Evolutionary conservation across 2,888 invertebrate species (phyloP).

Genomic region (Cheilosia grossa): DNA sequence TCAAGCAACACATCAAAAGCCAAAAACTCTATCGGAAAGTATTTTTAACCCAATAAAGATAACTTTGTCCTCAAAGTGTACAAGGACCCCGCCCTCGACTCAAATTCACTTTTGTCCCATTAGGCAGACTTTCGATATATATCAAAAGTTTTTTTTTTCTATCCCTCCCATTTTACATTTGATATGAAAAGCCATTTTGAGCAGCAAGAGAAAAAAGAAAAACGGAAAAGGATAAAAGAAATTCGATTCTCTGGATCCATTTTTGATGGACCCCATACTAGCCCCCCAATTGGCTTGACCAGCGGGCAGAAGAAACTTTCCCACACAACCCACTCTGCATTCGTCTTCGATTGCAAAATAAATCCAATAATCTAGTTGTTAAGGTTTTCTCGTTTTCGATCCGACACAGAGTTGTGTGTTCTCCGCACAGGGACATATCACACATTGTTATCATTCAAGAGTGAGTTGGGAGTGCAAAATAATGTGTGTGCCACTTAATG

Average conservation of each 20-base stretch:
- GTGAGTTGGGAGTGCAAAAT: no score
- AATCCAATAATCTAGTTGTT: slow-evolving; percentile 73
- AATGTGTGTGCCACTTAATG: slow-evolving; percentile 5
- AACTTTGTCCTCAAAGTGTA: slow-evolving; percentile 43
- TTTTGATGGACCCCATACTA: slow-evolving; percentile 59
- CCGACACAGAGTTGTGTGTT: slow-evolving; percentile 11
- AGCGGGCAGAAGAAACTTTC: slow-evolving; percentile 22
- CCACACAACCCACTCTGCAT: neutral
- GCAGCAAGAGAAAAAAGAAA: slow-evolving; percentile 1
- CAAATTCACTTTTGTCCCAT: slow-evolving; percentile 67
- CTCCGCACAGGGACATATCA: slow-evolving; percentile 53
- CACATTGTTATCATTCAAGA: slow-evolving; percentile 62
- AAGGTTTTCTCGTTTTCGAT: slow-evolving; percentile 51
- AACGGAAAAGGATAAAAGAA: slow-evolving; percentile 38
- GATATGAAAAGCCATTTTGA: slow-evolving; percentile 62
- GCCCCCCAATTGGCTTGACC: slow-evolving; percentile 38
- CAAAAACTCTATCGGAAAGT: slow-evolving; percentile 22
- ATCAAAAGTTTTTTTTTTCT: slow-evolving; percentile 34
- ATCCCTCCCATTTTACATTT: slow-evolving; percentile 50
- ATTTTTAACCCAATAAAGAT: slow-evolving; percentile 61
- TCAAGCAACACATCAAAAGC: slow-evolving; percentile 25
- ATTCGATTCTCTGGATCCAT: slow-evolving; percentile 64
- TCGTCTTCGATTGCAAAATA: slow-evolving; percentile 65
- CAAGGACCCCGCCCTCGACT: slow-evolving; percentile 3
- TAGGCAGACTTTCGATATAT: slow-evolving; percentile 54